Base-by-base conservation (phyloP, 2,797 vertebrate genomes). In the Alcedo atthis region DNA sequence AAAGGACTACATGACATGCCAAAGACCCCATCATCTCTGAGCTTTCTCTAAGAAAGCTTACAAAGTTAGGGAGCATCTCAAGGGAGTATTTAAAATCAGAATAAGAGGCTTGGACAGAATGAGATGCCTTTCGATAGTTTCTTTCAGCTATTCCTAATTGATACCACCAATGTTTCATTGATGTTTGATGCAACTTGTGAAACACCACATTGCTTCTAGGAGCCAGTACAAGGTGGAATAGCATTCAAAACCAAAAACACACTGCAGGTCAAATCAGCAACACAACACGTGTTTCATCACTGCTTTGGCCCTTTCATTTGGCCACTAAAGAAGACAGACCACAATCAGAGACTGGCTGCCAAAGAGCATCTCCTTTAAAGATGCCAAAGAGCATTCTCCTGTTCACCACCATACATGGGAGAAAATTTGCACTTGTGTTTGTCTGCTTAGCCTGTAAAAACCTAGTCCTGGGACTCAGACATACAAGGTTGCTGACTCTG, bases 381-480 rank as follows among this genome's bases (percentile, higher is more conserved):
- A 37, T 37, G 37, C 37, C 37, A 37, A 37, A 37, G 37, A 37
- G 37, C 37, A 37, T 37, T 37, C 37, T 37, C 37, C 37, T 37
- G 37, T 37, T 37, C 37, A 37, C 37, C 37, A 37, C 37, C 13
- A 37, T 37, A 37, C 37, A 14, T 37, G 37, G 37, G 28, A 92
- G 67, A 49, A 90, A 86, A 91, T 62, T 76, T 87, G 69, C 70
- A 80, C 89, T 42, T 63, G 35, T 58, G 53, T 80, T 90, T 87
- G 64, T 62, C 78, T 89, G 68, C 70, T 80, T 73, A 93, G 54
- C 40, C 57, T 59, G 40, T 46, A 78, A 83, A 87, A 80, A 73
- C 6, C 7, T 15, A 80, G 6, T 51, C 15, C 90, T 74, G 4
- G 5, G 35, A 53, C 45, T 71, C 66, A 45, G 45, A 51, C n/a